These are phyloP conservation scores for Diarsia brunnea DNA, from an alignment of 2,888 invertebrate genomes.

Conservation along the genomic window DNA sequence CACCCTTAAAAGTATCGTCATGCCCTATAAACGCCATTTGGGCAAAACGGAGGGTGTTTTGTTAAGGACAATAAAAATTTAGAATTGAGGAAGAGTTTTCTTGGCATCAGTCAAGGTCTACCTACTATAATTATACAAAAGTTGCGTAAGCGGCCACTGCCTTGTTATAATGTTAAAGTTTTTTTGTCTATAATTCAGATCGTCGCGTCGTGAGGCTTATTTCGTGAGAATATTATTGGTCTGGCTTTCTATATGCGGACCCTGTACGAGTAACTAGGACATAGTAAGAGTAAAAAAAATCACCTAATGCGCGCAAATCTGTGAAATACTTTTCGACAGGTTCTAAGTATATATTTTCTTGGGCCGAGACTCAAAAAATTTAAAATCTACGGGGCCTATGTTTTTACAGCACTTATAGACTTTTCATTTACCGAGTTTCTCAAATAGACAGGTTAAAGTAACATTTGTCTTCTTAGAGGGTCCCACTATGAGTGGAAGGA, in stretches of 20 bases:
- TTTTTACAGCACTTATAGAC: no score
- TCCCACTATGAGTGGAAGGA: no score
- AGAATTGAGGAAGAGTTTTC: background rate
- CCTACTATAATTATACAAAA: background rate
- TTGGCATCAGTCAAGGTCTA: background rate
- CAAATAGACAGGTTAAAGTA: no score
- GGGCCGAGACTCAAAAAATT: background rate
- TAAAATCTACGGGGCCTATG: background rate
- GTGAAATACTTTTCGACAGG: background rate
- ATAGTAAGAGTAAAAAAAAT: background rate
- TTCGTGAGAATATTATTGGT: background rate
- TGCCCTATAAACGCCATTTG: background rate
- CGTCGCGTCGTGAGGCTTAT: background rate
- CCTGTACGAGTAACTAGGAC: background rate
- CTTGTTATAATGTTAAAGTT: background rate
- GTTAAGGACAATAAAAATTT: background rate
- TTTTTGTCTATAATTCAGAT: background rate
- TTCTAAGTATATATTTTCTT: background rate
- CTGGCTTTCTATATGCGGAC: background rate
- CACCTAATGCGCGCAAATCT: background rate
- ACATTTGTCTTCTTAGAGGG: no score
- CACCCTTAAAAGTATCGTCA: background rate
- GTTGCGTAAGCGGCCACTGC: background rate
- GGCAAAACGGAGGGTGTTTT: background rate
- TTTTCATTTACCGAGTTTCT: no score